A percentile compares a stretch with the other conserved stretches of the same genome.
These are phyloP conservation scores for Pterois miles DNA, from an alignment of 2,797 vertebrate genomes.

Conservation along the genomic window DNA sequence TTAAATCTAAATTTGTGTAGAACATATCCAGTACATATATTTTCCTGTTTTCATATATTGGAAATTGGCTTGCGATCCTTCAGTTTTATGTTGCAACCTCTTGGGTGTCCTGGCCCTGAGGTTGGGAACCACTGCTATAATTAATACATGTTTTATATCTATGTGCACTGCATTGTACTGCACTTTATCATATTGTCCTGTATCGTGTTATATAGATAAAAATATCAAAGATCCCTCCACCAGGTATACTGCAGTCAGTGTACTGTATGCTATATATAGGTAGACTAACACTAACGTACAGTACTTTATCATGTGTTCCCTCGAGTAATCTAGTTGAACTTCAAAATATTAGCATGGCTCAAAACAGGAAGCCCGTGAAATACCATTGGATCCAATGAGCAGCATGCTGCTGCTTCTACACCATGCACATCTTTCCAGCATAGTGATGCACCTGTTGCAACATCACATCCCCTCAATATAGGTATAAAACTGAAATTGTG, in stretches of 20 bases:
- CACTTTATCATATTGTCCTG: not conserved
- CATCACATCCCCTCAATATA: not conserved
- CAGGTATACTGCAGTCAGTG: not conserved
- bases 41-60: not conserved
- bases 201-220: not conserved
- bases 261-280: not conserved
- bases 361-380: constrained; percentile 13
- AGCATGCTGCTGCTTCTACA: not conserved
- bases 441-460: constrained; percentile 2
- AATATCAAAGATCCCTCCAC: not conserved
- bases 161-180: not conserved
- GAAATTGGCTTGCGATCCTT: not conserved
- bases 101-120: not conserved
- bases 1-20: not conserved
- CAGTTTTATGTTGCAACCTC: not conserved
- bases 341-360: constrained; percentile 24
- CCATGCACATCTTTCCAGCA: not conserved
- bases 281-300: not conserved
- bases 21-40: not conserved
- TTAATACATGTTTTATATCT: not conserved
- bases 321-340: not conserved
- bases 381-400: constrained; percentile 5
- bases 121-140: not conserved
- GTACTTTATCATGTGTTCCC: constrained; percentile 6
- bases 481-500: not conserved